phyloP scores from a whole-genome alignment of 1,140 invertebrate species.

The Drosophila mauritiana region DNA sequence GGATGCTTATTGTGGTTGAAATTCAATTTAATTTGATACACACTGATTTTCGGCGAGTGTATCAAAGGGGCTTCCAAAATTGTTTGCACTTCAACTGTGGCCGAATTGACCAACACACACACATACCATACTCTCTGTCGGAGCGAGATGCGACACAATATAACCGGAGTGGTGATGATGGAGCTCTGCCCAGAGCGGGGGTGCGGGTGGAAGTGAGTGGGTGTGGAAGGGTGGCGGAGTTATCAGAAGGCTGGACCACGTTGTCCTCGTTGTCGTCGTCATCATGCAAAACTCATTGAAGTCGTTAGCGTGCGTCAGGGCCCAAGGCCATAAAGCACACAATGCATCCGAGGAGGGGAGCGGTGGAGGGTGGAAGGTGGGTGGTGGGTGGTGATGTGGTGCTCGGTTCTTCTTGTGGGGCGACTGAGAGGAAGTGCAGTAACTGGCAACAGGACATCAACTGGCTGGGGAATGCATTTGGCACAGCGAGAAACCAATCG shows the following conservation, averaged over 20 bases:
- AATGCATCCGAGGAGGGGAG: conserved; percentile 42
- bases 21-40: conserved; percentile 81
- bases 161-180: conserved; percentile 45
- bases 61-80: conserved; percentile 53
- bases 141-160: conserved; percentile 38
- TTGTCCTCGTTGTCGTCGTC: conserved; percentile 53
- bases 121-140: conserved; percentile 9
- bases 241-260: conserved; percentile 45
- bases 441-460: conserved; percentile 20
- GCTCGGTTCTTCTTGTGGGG: background rate
- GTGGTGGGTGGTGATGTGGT: background rate
- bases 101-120: conserved; percentile 71
- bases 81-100: conserved; percentile 79
- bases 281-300: conserved; percentile 81
- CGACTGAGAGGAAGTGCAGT: background rate
- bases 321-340: conserved; percentile 73
- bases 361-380: background rate
- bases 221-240: conserved; percentile 7
- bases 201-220: background rate
- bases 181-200: background rate
- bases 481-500: conserved; percentile 24
- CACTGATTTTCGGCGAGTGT: conserved; percentile 66
- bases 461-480: conserved; percentile 24
- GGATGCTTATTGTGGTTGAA: conserved; percentile 69
- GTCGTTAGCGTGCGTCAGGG: conserved; percentile 70